phyloP scores from a whole-genome alignment of 2,888 invertebrate genomes.

The Pterostichus niger region DNA sequence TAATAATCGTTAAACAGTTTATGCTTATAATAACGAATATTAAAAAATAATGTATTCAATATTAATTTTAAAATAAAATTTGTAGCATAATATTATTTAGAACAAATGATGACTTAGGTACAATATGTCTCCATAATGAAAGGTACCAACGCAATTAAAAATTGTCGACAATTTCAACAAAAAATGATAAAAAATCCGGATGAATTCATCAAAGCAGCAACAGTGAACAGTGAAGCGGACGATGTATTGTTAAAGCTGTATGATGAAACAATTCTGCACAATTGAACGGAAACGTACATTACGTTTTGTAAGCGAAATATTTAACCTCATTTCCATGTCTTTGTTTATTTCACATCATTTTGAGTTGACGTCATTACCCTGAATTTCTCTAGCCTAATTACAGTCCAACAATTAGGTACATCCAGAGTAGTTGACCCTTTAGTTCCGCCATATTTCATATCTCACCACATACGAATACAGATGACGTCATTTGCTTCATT shows the following conservation, averaged over 20 bases:
- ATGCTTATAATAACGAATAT: too few species aligned
- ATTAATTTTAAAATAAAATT: too few species aligned
- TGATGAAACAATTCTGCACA: slow-evolving; percentile 56
- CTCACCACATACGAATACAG: slow-evolving; percentile 20
- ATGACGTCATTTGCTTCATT: slow-evolving; percentile 43
- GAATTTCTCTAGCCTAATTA: slow-evolving; percentile 51
- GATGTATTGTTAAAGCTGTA: slow-evolving; percentile 10
- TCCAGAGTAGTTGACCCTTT: slow-evolving; percentile 38
- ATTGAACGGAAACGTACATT: slow-evolving; percentile 64
- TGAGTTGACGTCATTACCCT: slow-evolving; percentile 47
- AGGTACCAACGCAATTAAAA: background rate
- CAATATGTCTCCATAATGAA: background rate
- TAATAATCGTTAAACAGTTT: too few species aligned
- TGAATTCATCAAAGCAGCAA: slow-evolving; percentile 39
- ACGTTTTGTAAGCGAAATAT: slow-evolving; percentile 63
- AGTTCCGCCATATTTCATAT: background rate
- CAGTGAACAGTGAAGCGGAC: background rate
- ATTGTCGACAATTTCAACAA: slow-evolving; percentile 27
- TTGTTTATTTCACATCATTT: slow-evolving; percentile 52
- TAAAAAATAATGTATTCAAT: too few species aligned
- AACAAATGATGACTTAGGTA: too few species aligned
- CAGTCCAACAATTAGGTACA: slow-evolving; percentile 23
- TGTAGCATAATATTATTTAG: too few species aligned
- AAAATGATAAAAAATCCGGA: slow-evolving; percentile 47
- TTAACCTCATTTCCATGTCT: slow-evolving; percentile 58